Percentiles rank a stretch among this genome's conserved stretches.
These are phyloP conservation scores for Aphodius sticticus DNA, from an alignment of 2,888 invertebrate species.

Conservation along the genomic window DNA sequence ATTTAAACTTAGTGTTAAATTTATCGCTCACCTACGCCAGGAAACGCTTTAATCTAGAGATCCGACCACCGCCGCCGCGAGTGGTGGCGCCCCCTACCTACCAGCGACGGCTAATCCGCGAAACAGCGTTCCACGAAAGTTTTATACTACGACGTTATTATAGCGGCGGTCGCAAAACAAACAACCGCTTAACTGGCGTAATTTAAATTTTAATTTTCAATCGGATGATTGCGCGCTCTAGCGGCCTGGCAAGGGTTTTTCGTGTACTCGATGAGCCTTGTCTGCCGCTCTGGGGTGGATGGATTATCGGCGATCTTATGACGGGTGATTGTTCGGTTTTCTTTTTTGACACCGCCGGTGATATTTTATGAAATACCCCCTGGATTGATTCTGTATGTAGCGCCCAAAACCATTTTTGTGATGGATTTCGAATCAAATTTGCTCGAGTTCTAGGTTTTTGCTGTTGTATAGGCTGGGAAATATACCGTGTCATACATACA, in stretches of 20 bases:
- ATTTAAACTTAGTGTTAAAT: conserved; percentile 27
- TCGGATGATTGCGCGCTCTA: conserved; percentile 11
- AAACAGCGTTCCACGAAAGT: conserved; percentile 13
- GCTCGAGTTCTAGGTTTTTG: too few relatives aligned
- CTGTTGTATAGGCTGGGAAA: too few relatives aligned
- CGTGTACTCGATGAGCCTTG: background rate
- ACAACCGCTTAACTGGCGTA: conserved; percentile 9
- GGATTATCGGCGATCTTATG: background rate
- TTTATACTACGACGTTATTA: conserved; percentile 23
- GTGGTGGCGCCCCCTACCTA: conserved; percentile 8
- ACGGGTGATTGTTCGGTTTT: conserved; percentile 7
- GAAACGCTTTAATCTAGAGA: conserved; percentile 26
- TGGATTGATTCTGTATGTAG: too few relatives aligned
- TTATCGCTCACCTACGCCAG: conserved; percentile 16
- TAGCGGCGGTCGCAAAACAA: conserved; percentile 21
- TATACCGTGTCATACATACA: too few relatives aligned
- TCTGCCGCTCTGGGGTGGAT: background rate
- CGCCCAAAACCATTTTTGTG: too few relatives aligned
- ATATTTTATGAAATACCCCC: too few relatives aligned
- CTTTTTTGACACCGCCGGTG: background rate
- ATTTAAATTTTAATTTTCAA: conserved; percentile 27
- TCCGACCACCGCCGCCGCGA: conserved; percentile 10
- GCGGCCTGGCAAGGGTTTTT: background rate
- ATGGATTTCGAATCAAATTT: too few relatives aligned
- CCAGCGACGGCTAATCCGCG: conserved; percentile 16